phyloP scores from a whole-genome alignment of 2,113 vertebrate genomes.

The Hippocampus guttulatus region DNA sequence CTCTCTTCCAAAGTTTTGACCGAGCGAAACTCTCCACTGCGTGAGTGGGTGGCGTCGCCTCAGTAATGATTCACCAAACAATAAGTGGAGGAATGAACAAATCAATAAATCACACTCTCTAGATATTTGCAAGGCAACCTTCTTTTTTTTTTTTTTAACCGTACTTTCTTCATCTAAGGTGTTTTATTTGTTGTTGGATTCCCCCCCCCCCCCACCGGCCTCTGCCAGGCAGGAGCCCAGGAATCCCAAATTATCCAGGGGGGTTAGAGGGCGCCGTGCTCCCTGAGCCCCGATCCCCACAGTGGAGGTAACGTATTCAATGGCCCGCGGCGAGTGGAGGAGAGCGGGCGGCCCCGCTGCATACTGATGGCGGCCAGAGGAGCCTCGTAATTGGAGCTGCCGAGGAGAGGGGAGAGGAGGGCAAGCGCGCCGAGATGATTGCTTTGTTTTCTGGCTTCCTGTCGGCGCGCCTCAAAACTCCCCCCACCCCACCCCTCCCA shows the following conservation, averaged over 20 bases:
- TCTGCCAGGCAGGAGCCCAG: conserved; percentile 66
- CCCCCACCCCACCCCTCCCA: conserved; percentile 58
- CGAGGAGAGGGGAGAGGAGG: conserved; percentile 72
- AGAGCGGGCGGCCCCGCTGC: conserved; percentile 72
- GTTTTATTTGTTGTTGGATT: conserved; percentile 68
- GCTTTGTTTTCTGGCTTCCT: conserved; percentile 78
- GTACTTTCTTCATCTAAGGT: conserved; percentile 61
- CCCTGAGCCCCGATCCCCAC: conserved; percentile 73
- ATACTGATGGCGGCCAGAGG: conserved; percentile 77
- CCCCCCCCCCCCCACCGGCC: no score
- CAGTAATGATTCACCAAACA: conserved; percentile 70
- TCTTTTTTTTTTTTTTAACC: conserved; percentile 66
- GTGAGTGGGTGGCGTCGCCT: conserved; percentile 52
- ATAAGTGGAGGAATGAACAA: conserved; percentile 69
- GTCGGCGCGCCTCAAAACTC: conserved; percentile 65
- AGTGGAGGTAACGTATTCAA: conserved; percentile 79
- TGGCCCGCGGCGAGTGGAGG: conserved; percentile 76
- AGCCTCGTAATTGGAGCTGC: conserved; percentile 78
- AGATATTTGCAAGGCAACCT: conserved; percentile 60
- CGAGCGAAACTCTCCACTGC: conserved; percentile 6
- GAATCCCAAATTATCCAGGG: conserved; percentile 79
- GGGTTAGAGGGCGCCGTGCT: conserved; percentile 72
- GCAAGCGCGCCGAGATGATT: conserved; percentile 73
- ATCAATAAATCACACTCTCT: conserved; percentile 75
- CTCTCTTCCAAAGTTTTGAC: conserved; percentile 14